phyloP scores from a whole-genome alignment of 1,140 invertebrate genomes.

The Conus betulinus region DNA sequence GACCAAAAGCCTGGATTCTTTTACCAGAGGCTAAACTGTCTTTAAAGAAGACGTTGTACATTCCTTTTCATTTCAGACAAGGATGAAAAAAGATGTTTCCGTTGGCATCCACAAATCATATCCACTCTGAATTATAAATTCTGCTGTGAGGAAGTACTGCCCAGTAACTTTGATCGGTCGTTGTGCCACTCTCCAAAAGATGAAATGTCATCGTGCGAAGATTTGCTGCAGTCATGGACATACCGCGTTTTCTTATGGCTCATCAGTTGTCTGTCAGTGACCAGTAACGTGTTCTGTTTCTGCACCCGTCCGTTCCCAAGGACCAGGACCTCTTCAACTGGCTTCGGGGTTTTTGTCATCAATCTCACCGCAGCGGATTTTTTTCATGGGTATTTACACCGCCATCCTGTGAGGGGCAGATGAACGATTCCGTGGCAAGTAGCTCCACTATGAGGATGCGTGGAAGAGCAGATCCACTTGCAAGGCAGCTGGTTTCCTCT shows the following conservation, averaged over 20 bases:
- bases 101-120: conserved; percentile 25
- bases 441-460: conserved; percentile 46
- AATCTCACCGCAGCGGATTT: conserved; percentile 58
- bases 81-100: too few relatives aligned
- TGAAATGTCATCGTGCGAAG: conserved; percentile 51
- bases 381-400: conserved; percentile 65
- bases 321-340: conserved; percentile 34
- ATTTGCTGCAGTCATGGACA: conserved; percentile 40
- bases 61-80: too few relatives aligned
- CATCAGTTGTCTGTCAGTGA: conserved; percentile 38
- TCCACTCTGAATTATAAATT: conserved; percentile 41
- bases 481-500: conserved; percentile 58
- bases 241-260: conserved; percentile 47
- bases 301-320: conserved; percentile 13
- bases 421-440: conserved; percentile 52
- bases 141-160: conserved; percentile 44
- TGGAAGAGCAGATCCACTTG: conserved; percentile 58
- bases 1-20: too few relatives aligned
- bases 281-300: conserved; percentile 50
- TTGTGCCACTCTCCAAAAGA: conserved; percentile 43
- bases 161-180: conserved; percentile 11
- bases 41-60: too few relatives aligned
- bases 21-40: too few relatives aligned
- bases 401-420: conserved; percentile 61
- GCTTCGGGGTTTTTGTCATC: conserved; percentile 47